Evolutionary conservation across 2,888 invertebrate genomes (phyloP), one percentile per base, ranked within the genome.

Genomic region (Pollenia amentaria): DNA sequence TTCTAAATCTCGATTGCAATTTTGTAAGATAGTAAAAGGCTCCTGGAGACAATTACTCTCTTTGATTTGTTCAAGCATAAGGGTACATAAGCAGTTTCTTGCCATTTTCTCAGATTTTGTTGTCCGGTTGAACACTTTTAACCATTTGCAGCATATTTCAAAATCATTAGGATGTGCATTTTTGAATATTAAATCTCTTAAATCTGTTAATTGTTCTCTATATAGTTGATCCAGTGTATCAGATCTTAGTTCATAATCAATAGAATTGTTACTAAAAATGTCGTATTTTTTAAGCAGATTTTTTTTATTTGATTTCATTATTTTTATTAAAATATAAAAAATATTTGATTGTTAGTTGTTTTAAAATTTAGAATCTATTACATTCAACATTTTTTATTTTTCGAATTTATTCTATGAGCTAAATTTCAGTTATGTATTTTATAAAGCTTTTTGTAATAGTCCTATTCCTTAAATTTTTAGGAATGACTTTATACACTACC

Each of bases 21-120:
- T 90, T 9, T 76, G 81, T 8, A 73, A 21, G 84, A 90, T 88
- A 0, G 89, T 91, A 48, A 92, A 92, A 0, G 92, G 92, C 62
- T 85, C 88, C 0, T 86, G 44, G 10, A 92, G 38, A 0, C 62
- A 72, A 42, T 86, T 80, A 4, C 57, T 44, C 16, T 91, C 89
- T 65, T 84, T 76, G 18, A 89, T 73, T 65, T 93, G 93, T 12
- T 91, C 88, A 62, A 91, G 91, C 87, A 93, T 78, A 3, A 91
- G 85, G 11, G 91, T 72, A 12, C 92, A 89, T 81, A 93, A 86
- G 21, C 88, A 91, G 83, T 93, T 93, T 7, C 93, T 88, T 2
- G 89, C 89, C 53, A 91, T 84, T 84, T 91, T 92, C 40, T 93
- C 91, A 0, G 88, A 78, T 4, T 86, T 78, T 0, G 85, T 72